Evolutionary conservation across 1,140 invertebrate genomes (phyloP), one percentile per base, ranked within the genome.

Genomic region (Ctenoplectra terminalis): DNA sequence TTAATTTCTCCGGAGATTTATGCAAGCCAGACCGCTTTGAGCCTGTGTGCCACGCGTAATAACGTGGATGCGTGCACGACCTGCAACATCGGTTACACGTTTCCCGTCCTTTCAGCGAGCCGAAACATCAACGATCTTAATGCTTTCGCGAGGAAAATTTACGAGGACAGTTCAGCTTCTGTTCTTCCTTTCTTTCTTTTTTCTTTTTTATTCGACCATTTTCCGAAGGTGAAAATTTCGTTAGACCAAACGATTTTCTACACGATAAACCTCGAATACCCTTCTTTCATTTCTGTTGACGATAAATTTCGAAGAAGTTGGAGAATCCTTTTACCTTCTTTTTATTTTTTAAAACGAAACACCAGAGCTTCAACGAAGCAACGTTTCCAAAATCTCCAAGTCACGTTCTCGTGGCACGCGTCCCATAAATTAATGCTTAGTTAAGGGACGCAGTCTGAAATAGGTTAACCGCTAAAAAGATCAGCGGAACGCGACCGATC

Each of bases 1-100:
- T 75, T 81, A 52, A 74, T 83, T 83, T 81, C 60, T 66, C 50
- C 40, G 48, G 29, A 64, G 71, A 66, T 84, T 77, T 72, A 34
- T 83, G 75, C 74, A 52, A 66, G 48, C 37, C 48, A 23, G 29
- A 63, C 40, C 31, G 37, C 52, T 50, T 61, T 70, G 31, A 85
- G 54, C 20, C 67, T 20, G 50, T 56, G 70, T 6, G 70, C 60
- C 48, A 20, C n/a, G 31, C 29, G 31, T 34, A 78, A 85, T 74
- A 73, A 84, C 43, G n/a, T n/a, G 29, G 50, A 71, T 37, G 67
- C 67, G 71, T 26, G 66, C 17, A 61, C 43, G 52, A 66, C 46
- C 29, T 31, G 40, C 5, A 50, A 69, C 61, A 58, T 58, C 37
- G 61, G 63, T 54, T 67, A n/a, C 50, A 29, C 50, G 37, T 46